Conservation (phyloP, 2,113 vertebrate genomes). For the Protobothrops mucrosquamatus region DNA sequence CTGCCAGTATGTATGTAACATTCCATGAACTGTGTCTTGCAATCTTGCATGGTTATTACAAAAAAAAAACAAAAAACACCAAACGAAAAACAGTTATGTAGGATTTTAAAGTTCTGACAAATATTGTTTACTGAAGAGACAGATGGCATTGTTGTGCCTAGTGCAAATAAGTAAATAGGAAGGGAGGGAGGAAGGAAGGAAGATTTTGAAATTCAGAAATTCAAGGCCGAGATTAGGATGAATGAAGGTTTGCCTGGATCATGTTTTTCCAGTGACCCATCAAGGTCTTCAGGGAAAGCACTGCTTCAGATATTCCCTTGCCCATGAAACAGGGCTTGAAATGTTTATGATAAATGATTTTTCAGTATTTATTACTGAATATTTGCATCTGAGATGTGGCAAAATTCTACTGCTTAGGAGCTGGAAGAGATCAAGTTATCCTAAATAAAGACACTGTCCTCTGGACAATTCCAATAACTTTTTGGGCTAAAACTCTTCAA, state of each 20-base stretch:
- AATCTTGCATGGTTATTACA: slow-evolving; percentile 1
- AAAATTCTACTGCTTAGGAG: background rate
- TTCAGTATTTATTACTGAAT: background rate
- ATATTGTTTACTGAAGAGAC: background rate
- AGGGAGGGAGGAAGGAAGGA: background rate
- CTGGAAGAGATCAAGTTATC: background rate
- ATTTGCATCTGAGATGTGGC: background rate
- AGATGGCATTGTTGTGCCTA: background rate
- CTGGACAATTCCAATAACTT: background rate
- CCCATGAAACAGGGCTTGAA: background rate
- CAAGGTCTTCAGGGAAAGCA: background rate
- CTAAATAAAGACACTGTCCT: background rate
- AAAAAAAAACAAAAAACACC: background rate
- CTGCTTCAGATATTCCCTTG: background rate
- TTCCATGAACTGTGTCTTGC: background rate
- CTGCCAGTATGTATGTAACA: background rate
- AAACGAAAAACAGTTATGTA: background rate
- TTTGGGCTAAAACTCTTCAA: background rate
- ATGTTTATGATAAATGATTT: background rate
- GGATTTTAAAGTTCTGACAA: background rate
- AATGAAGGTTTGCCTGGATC: background rate
- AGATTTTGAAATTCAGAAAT: background rate
- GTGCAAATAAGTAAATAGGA: background rate
- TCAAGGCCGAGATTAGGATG: background rate
- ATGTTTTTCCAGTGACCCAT: background rate